phyloP scores from a whole-genome alignment of 2,797 vertebrate species.

The Eutrigla gurnardus region DNA sequence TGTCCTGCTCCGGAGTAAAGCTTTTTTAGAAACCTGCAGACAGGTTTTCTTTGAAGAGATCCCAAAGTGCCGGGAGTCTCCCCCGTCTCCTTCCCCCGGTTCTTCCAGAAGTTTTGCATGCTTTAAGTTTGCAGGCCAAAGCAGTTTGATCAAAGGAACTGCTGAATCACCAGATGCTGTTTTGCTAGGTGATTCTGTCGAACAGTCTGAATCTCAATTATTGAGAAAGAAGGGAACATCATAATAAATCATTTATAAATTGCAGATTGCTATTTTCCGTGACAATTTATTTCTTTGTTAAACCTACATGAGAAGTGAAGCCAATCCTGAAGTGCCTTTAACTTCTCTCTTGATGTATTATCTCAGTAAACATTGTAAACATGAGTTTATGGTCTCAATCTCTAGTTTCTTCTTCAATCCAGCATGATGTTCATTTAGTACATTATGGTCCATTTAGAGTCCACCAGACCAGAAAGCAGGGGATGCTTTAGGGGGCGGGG shows the following conservation, averaged over 20 bases:
- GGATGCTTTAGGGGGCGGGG: no score
- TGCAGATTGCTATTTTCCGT: not conserved
- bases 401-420: no score
- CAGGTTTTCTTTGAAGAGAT: conserved; percentile 47
- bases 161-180: conserved; percentile 5
- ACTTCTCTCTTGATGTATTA: no score
- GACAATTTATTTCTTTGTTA: conserved; percentile 4
- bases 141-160: conserved; percentile 22
- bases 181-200: conserved; percentile 21
- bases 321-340: no score
- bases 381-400: no score
- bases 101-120: conserved; percentile 15
- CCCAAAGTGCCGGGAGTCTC: conserved; percentile 27
- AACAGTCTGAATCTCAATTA: conserved; percentile 16
- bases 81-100: not conserved
- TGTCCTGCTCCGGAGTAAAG: conserved; percentile 53
- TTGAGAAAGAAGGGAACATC: not conserved
- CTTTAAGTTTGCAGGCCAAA: conserved; percentile 44
- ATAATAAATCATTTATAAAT: not conserved
- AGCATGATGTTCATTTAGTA: no score
- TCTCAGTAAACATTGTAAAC: no score
- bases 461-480: no score
- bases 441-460: no score
- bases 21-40: conserved; percentile 42
- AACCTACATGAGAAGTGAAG: not conserved